Evolutionary conservation across 2,797 vertebrate genomes (phyloP).

Genomic region (Octomys mimax): DNA sequence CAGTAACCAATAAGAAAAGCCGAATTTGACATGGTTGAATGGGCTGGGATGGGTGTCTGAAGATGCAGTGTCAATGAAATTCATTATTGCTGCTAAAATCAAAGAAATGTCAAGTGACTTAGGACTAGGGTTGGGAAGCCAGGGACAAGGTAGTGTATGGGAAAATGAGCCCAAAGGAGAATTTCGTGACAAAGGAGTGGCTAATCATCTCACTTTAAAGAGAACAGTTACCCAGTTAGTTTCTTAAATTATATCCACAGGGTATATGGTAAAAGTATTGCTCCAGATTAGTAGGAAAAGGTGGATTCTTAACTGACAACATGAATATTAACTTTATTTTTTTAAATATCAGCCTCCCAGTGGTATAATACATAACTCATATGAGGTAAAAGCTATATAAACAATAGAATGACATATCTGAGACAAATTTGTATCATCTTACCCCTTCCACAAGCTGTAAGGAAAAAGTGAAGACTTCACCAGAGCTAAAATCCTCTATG

Average conservation of each 20-base stretch:
- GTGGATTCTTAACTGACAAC: not conserved
- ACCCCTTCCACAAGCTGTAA: not conserved
- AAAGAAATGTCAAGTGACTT: not conserved
- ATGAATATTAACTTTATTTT: not conserved
- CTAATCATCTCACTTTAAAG: not conserved
- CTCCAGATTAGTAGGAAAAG: not conserved
- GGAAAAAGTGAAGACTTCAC: not conserved
- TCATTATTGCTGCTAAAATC: not conserved
- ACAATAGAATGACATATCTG: not conserved
- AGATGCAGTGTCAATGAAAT: not conserved
- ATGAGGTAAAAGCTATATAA: not conserved
- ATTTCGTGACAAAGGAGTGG: not conserved
- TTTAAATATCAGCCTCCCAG: not conserved
- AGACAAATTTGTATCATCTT: not conserved
- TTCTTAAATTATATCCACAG: not conserved
- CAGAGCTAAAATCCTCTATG: not conserved
- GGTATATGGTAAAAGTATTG: not conserved
- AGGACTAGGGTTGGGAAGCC: not conserved
- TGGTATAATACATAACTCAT: not conserved
- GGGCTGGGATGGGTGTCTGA: rapidly evolving
- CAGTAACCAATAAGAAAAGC: not conserved
- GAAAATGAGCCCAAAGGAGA: not conserved
- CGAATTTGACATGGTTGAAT: rapidly evolving
- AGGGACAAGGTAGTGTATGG: not conserved
- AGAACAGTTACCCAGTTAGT: not conserved